phyloP scores from a whole-genome alignment of 2,888 invertebrate species.

The Ceriagrion tenellum region DNA sequence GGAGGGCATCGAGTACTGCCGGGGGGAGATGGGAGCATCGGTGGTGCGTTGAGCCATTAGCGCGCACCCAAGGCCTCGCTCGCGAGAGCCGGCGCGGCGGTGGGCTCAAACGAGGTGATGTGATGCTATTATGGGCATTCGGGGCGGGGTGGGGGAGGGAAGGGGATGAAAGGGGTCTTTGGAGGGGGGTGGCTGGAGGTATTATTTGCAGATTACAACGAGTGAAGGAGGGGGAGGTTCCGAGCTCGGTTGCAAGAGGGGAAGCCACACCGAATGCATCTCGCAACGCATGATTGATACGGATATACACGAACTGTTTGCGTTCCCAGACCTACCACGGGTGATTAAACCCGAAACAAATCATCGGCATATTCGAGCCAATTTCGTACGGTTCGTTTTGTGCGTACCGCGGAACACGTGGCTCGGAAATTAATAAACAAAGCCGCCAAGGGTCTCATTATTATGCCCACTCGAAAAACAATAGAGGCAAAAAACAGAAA shows the following conservation, averaged over 20 bases:
- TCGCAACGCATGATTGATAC: not conserved
- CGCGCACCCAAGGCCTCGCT: not conserved
- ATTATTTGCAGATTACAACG: conserved; percentile 12
- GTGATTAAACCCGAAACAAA: not conserved
- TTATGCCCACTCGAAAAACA: not conserved
- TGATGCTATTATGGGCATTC: not conserved
- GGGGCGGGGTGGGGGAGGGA: not conserved
- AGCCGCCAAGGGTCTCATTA: not conserved
- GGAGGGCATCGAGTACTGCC: not conserved
- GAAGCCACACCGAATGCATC: not conserved
- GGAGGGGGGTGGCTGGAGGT: not conserved
- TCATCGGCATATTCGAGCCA: not conserved
- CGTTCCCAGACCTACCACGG: not conserved
- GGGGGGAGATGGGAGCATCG: not conserved
- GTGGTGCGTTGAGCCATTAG: not conserved
- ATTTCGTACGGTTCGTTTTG: not conserved
- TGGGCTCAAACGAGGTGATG: not conserved
- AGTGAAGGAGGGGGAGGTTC: not conserved
- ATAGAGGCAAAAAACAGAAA: not conserved
- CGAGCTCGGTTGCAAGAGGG: not conserved
- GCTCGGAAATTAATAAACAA: not conserved
- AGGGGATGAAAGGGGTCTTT: no score
- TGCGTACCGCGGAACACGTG: not conserved
- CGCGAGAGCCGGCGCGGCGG: not conserved
- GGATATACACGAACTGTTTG: not conserved